Evolutionary conservation across 2,113 vertebrate genomes (phyloP).

Genomic region (Australoheros scitulus): DNA sequence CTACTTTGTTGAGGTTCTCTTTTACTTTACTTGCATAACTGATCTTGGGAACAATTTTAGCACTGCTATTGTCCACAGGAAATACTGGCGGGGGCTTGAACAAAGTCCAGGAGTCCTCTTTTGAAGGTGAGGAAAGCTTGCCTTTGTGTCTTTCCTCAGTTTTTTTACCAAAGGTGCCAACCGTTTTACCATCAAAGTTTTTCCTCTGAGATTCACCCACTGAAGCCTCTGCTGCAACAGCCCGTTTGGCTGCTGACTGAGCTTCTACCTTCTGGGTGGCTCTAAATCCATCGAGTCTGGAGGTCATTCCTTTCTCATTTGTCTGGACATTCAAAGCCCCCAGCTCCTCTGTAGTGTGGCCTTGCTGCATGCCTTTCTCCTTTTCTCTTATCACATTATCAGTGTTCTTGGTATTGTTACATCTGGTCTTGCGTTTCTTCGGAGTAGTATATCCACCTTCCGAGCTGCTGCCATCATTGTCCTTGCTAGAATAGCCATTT

Average conservation of each 20-base stretch:
- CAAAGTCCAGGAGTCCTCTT: conserved; percentile 98
- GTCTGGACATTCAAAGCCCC: conserved; percentile 82
- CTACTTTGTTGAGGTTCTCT: conserved; percentile 99
- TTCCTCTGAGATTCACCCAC: conserved; percentile 86
- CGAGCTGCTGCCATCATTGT: conserved; percentile 94
- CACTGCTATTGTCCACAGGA: conserved; percentile 99
- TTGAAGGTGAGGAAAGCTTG: conserved; percentile 86
- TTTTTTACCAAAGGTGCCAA: conserved; percentile 86
- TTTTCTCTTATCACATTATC: conserved; percentile 87
- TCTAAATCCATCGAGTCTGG: conserved; percentile 81
- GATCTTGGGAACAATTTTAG: conserved; percentile 99
- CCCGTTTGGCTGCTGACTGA: conserved; percentile 64
- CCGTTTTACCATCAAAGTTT: conserved; percentile 88
- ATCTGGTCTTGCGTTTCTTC: conserved; percentile 91
- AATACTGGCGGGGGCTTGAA: conserved; percentile 98
- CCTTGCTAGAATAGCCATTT: conserved; percentile 93
- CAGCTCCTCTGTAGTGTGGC: conserved; percentile 83
- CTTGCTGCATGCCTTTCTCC: conserved; percentile 88
- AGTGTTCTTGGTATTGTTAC: conserved; percentile 87
- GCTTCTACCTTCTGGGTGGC: conserved; percentile 85
- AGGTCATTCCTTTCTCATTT: conserved; percentile 82
- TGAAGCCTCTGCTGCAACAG: conserved; percentile 72
- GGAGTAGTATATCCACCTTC: conserved; percentile 95
- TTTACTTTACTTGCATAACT: conserved; percentile 99
- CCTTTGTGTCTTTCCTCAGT: conserved; percentile 93